These are phyloP conservation scores for Actinemys pallida DNA, from an alignment of 2,113 vertebrate species.

Conservation along the genomic window DNA sequence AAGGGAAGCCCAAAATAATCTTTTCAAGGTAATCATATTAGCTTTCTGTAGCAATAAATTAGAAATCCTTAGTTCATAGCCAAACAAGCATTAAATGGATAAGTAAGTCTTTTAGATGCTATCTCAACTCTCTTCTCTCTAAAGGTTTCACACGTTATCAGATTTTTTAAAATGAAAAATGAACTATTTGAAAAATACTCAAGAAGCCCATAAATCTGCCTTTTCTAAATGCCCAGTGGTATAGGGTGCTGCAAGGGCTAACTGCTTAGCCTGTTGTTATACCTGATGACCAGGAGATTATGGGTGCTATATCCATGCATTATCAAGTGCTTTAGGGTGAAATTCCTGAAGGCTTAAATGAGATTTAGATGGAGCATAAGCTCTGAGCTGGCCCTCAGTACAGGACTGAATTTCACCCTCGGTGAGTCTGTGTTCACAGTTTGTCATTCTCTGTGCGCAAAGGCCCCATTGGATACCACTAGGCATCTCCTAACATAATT, in stretches of 20 bases:
- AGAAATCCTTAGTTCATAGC: neutral
- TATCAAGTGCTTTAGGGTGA: neutral
- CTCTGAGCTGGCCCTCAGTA: neutral
- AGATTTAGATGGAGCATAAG: neutral
- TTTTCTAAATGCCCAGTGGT: neutral
- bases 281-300: neutral
- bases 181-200: neutral
- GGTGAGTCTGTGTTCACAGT: conserved; percentile 8
- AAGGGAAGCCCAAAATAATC: neutral
- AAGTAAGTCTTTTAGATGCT: neutral
- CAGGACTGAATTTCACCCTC: neutral
- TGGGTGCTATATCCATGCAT: neutral
- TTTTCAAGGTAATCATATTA: conserved; percentile 1
- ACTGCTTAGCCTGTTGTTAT: neutral
- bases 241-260: neutral
- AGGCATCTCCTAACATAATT: conserved; percentile 73
- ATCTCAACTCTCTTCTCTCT: neutral
- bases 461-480: conserved; percentile 63
- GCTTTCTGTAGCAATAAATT: neutral
- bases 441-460: neutral
- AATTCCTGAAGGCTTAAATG: neutral
- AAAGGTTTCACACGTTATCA: neutral
- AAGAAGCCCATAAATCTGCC: neutral
- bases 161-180: neutral
- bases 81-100: neutral